These are phyloP conservation scores for Calliphora vomitoria DNA, from an alignment of 2,888 invertebrate genomes.

Conservation along the genomic window DNA sequence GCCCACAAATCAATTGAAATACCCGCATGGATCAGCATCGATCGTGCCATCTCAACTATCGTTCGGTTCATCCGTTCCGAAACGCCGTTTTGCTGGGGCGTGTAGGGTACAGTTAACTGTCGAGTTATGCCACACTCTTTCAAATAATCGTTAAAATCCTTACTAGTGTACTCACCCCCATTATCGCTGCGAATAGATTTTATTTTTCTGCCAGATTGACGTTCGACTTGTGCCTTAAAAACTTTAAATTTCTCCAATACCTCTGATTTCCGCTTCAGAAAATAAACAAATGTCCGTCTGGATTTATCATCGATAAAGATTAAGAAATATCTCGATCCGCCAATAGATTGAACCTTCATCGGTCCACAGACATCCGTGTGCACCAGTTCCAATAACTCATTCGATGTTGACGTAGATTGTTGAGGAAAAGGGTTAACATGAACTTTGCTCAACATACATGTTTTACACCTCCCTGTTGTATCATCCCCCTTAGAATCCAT, in stretches of 20 bases:
- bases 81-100: slow-evolving; percentile 75
- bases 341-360: slow-evolving; percentile 34
- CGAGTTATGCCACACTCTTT: slow-evolving; percentile 66
- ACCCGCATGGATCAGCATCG: slow-evolving; percentile 76
- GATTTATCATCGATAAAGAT: slow-evolving; percentile 57
- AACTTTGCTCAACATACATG: slow-evolving; percentile 51
- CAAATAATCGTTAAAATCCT: slow-evolving; percentile 64
- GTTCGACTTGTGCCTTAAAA: slow-evolving; percentile 22
- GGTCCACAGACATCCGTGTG: slow-evolving; percentile 59
- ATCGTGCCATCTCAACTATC: slow-evolving; percentile 77
- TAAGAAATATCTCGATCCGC: slow-evolving; percentile 39
- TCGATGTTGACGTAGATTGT: slow-evolving; percentile 29
- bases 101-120: slow-evolving; percentile 72
- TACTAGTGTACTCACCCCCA: slow-evolving; percentile 33
- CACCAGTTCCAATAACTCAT: slow-evolving; percentile 51
- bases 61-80: slow-evolving; percentile 73
- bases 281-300: slow-evolving; percentile 30
- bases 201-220: slow-evolving; percentile 45
- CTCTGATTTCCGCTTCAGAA: slow-evolving; percentile 41
- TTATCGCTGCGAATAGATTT: slow-evolving; percentile 50
- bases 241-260: slow-evolving; percentile 56
- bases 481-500: slow-evolving; percentile 28
- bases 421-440: slow-evolving; percentile 49
- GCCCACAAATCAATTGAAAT: slow-evolving; percentile 76
- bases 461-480: slow-evolving; percentile 29